A percentile compares a stretch with the other conserved stretches of the same genome.
Evolutionary conservation across 2,797 vertebrate species (phyloP).

Genomic region (Pseudochaenichthys georgianus): DNA sequence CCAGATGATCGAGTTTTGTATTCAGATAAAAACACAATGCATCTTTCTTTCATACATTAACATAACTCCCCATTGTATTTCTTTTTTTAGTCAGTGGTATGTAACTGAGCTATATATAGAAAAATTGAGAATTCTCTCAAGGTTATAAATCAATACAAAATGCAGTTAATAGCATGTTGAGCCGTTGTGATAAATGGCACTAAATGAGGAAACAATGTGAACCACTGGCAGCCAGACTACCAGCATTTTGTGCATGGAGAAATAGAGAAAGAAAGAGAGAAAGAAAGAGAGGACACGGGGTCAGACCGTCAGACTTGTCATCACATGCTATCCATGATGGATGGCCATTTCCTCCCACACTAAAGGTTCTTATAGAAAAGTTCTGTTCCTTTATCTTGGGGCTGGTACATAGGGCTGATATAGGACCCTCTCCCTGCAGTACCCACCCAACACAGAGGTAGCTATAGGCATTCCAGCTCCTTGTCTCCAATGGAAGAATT

Average conservation of each 20-base stretch:
- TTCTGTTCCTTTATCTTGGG: slow-evolving; percentile 25
- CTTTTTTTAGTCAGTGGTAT: not conserved
- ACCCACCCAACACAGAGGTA: not conserved
- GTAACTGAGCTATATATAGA: not conserved
- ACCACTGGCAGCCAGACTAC: slow-evolving; percentile 11
- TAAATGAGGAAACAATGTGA: slow-evolving; percentile 30
- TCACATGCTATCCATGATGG: slow-evolving; percentile 58
- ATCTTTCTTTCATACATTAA: no score
- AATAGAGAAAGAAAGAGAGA: slow-evolving; percentile 1
- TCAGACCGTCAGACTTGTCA: slow-evolving; percentile 56
- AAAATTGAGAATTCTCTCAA: not conserved
- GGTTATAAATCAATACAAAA: slow-evolving; percentile 3
- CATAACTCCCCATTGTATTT: not conserved
- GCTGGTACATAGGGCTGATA: slow-evolving; percentile 9
- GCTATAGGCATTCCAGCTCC: not conserved
- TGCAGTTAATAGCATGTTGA: not conserved
- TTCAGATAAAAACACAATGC: no score
- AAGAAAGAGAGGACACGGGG: slow-evolving; percentile 26
- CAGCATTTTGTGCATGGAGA: slow-evolving; percentile 11
- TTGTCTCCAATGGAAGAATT: not conserved
- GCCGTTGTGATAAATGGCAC: slow-evolving; percentile 11
- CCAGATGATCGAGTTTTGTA: not conserved
- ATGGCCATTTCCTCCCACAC: slow-evolving; percentile 45
- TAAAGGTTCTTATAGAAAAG: slow-evolving; percentile 25
- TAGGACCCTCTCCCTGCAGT: not conserved